Base-by-base conservation (phyloP, 2,113 vertebrate species). In the Platysteira castanea region DNA sequence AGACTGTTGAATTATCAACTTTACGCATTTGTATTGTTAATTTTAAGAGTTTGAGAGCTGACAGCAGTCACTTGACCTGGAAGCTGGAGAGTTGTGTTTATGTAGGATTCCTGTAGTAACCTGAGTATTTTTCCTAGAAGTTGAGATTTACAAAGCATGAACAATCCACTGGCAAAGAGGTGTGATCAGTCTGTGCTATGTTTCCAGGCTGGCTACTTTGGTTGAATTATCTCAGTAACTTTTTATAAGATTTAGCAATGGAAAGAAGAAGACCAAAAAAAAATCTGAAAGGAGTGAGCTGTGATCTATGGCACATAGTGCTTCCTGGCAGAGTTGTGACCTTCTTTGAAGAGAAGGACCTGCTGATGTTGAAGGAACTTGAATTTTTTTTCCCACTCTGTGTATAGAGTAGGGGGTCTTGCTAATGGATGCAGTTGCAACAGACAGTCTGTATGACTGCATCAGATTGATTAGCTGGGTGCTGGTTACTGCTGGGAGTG, bases 391-490 rank as follows among this genome's bases (percentile, higher is more conserved):
- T 33, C 30, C 47, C 27, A 18, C 68, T 61, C 49, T 53, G 10
- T 78, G 41, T 63, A 19, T 89, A 56, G 86, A 94, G 93, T 89
- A 93, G 95, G 95, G 95, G 95, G 92, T 95, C 95, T 78, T 87
- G 61, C 74, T 96, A 97, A 97, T 97, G 95, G 93, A 90, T 93
- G 57, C 77, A 49, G 52, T 77, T 95, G 87, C 84, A 95, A 42
- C 54, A 95, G 80, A 44, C 81, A 54, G 74, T 77, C 82, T 90
- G 61, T 95, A 49, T 79, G 94, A 96, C 89, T 97, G 76, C 94
- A 79, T 95, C 89, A 92, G 89, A 93, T 90, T 96, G 92, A 96
- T 97, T 94, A 96, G 95, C 92, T 87, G 86, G 61, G 88, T 59
- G 54, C 92, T 93, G 91, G 80, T 87, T 95, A 97, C 95, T 96